phyloP scores from a whole-genome alignment of 2,888 invertebrate species.

The Hedychridium roseum region DNA sequence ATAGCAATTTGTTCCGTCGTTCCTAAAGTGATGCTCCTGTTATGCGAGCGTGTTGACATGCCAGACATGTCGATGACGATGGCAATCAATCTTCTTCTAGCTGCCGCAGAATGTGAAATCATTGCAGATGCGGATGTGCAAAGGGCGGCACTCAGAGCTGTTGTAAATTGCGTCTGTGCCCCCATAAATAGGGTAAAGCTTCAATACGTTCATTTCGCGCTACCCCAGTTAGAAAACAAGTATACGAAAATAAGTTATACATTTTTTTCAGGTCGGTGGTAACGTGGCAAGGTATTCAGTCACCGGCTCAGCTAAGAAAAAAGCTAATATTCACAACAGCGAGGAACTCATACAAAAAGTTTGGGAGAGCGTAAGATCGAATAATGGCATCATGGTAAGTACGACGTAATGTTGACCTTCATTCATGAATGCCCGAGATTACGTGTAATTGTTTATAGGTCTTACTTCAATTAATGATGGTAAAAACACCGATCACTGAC shows the following conservation, averaged over 20 bases:
- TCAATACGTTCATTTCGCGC: no score
- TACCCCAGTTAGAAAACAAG: neutral
- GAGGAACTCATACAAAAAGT: constrained; percentile 91
- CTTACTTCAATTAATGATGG: constrained; percentile 85
- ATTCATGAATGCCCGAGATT: no score
- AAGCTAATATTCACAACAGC: constrained; percentile 71
- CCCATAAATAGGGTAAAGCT: constrained; percentile 82
- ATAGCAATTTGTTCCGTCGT: constrained; percentile 90
- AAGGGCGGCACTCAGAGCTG: constrained; percentile 86
- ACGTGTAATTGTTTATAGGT: constrained; percentile 66
- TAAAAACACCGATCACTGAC: constrained; percentile 95
- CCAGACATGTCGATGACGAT: constrained; percentile 81
- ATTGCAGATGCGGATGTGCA: constrained; percentile 92
- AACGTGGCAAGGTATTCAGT: constrained; percentile 65
- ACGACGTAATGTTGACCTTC: constrained; percentile 17
- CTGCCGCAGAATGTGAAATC: constrained; percentile 89
- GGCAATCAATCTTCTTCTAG: constrained; percentile 57
- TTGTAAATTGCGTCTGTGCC: constrained; percentile 94
- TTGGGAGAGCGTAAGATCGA: constrained; percentile 93
- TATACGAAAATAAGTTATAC: neutral
- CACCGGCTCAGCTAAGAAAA: constrained; percentile 68
- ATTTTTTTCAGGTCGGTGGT: constrained; percentile 64
- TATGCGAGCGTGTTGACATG: constrained; percentile 80
- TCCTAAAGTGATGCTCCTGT: constrained; percentile 78
- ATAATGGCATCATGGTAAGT: constrained; percentile 93